Conservation (phyloP, 2,113 vertebrate species). For the human (Homo sapiens) region GRCh38 chr1:95356001-95356500, state of each 20-base stretch:
- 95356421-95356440: not conserved
- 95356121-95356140: conserved; percentile 72
- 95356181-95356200: conserved; percentile 69
- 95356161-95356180: conserved; percentile 48
- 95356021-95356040: conserved; percentile 33
- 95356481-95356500: not conserved
- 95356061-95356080: conserved; percentile 65
- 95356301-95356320: conserved; percentile 48
- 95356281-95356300: conserved; percentile 58
- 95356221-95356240: conserved; percentile 35
- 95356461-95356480: not conserved
- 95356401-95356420: too few species aligned
- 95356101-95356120: conserved; percentile 74
- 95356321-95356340: not conserved
- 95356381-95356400: not conserved
- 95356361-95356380: not conserved
- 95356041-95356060: conserved; percentile 67
- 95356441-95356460: not conserved
- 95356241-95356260: conserved; percentile 63
- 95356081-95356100: conserved; percentile 77
- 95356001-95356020: conserved; percentile 20
- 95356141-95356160: conserved; percentile 52
- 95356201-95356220: conserved; percentile 57
- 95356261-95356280: conserved; percentile 51
- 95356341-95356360: not conserved